phyloP scores from a whole-genome alignment of 2,888 invertebrate species.

The Polyploca ridens region DNA sequence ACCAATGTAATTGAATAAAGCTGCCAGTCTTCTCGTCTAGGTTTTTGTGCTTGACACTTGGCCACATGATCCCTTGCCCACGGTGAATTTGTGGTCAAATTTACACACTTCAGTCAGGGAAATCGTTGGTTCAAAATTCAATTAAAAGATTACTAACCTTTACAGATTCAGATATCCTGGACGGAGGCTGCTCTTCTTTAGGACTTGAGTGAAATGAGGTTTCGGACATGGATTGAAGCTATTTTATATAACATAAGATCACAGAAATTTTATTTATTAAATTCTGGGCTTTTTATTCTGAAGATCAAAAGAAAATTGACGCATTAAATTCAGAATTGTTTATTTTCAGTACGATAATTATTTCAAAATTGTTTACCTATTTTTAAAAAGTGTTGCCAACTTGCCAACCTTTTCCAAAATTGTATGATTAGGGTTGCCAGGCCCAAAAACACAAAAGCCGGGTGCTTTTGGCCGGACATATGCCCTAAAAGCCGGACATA shows the following conservation, averaged over 20 bases:
- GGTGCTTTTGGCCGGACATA: too few species aligned
- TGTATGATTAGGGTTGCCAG: too few species aligned
- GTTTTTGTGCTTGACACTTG: too few species aligned
- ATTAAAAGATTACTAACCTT: slow-evolving; percentile 59
- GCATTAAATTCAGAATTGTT: slow-evolving; percentile 2
- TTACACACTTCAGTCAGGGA: background rate
- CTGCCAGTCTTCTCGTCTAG: too few species aligned
- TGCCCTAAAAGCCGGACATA: too few species aligned
- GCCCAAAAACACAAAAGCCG: too few species aligned
- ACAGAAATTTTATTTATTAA: background rate
- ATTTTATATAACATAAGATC: slow-evolving; percentile 21
- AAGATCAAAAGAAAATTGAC: background rate
- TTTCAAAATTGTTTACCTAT: too few species aligned
- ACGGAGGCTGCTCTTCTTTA: slow-evolving; percentile 67
- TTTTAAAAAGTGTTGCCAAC: too few species aligned
- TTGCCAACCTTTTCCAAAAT: too few species aligned
- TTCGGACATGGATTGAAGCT: slow-evolving; percentile 74
- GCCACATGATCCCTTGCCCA: background rate
- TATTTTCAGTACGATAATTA: background rate
- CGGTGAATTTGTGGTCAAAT: background rate
- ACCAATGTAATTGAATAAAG: too few species aligned
- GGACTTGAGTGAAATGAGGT: slow-evolving; percentile 56
- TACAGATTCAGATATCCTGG: slow-evolving; percentile 75
- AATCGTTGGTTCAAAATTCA: background rate
- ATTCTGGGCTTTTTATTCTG: background rate